Conservation (phyloP, 2,113 vertebrate species). For the Numida meleagris region DNA sequence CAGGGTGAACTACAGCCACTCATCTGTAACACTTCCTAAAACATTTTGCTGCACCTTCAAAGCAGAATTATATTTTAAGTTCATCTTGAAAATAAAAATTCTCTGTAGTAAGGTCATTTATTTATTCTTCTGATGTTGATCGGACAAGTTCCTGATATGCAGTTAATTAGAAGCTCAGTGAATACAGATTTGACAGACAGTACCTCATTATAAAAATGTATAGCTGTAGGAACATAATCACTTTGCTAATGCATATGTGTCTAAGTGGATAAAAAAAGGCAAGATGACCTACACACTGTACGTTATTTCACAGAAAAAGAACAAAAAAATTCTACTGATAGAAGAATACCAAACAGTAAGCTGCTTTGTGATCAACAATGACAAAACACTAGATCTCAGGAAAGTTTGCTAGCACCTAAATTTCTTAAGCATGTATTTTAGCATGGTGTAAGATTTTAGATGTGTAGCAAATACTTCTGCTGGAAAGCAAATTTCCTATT, state of each 20-base stretch:
- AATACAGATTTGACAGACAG: not conserved
- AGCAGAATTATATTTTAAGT: not conserved
- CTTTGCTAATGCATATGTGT: not conserved
- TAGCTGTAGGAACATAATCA: not conserved
- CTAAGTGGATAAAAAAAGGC: not conserved
- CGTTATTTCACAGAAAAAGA: not conserved
- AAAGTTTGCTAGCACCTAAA: not conserved
- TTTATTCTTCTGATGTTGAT: not conserved
- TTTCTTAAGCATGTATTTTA: not conserved
- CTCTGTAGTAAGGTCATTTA: not conserved
- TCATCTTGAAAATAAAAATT: not conserved
- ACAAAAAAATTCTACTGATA: not conserved
- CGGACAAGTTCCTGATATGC: not conserved
- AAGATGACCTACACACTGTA: not conserved
- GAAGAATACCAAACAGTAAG: not conserved
- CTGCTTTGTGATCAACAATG: not conserved
- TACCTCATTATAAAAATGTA: not conserved
- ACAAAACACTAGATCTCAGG: not conserved
- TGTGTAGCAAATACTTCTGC: not conserved
- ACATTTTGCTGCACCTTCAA: not conserved
- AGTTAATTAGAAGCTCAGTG: not conserved
- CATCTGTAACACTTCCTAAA: not conserved
- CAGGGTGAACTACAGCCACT: not conserved
- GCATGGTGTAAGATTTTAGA: not conserved
- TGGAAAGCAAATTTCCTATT: not conserved